Evolutionary conservation across 2,888 invertebrate genomes (phyloP), one percentile per base, ranked within the genome.

Genomic region (Busseola fusca): DNA sequence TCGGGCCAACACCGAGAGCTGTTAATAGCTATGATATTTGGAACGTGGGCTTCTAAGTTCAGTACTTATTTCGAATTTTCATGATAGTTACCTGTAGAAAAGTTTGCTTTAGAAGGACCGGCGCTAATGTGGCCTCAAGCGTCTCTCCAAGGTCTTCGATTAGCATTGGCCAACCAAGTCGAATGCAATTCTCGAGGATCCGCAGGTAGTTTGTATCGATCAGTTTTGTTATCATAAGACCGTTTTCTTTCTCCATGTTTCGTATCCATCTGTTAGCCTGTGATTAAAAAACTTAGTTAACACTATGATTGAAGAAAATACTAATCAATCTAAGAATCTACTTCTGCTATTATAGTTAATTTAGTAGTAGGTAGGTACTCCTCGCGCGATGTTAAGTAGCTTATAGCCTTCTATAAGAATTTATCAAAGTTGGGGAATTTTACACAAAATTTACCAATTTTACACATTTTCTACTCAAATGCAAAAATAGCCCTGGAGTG

Each of bases 221-320:
- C 84, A 98, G 96, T 93, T 98, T 98, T 40, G 98, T 96, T 37
- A 98, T 96, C 86, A 97, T 96, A 37, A 99, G 92, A 64, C 97
- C 97, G 86, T 97, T 97, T 0, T 96, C 94, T 30, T 96, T 96
- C 90, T 99, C 99, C 97, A 98, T 98, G 89, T 98, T 98, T 74
- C 98, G 97, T 69, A 99, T 97, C 99, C 99, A 99, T 74, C 98
- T 97, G 93, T 98, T 98, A 0, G 99, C 99, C 97, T 98, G 81
- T 27, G 71, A 76, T 59, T n/a, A 60, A 64, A 58, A 66, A 25
- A 58, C 10, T 45, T 54, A 27, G 6, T 64, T 34, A 64, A 25
- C 40, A n/a, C 21, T 56, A 37, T 10, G 9, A 40, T 48, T 37
- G 5, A 0, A 3, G 3, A 52, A 66, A 66, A 34, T 27, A 27